Conservation (phyloP, 1,140 invertebrate genomes). For the Atta cephalotes region DNA sequence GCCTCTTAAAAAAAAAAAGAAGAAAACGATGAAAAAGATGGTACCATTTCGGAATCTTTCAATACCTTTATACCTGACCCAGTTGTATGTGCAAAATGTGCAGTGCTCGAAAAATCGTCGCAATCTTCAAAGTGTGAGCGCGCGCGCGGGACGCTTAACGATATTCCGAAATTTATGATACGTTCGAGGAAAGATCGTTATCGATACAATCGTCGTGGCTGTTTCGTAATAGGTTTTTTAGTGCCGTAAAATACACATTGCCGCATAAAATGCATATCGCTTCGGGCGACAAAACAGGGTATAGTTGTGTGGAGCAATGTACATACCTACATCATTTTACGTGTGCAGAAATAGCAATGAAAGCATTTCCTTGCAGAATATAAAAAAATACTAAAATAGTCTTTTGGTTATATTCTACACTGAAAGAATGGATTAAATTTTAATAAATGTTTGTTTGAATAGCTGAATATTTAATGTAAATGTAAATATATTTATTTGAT, state of each 20-base stretch:
- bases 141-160: neutral
- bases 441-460: no score
- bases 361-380: constrained; percentile 18
- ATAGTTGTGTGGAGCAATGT: neutral
- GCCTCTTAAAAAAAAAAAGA: constrained; percentile 45
- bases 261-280: constrained; percentile 41
- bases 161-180: constrained; percentile 52
- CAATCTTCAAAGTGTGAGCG: neutral
- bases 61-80: constrained; percentile 40
- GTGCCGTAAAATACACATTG: constrained; percentile 30
- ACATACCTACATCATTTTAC: neutral
- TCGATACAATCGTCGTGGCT: neutral
- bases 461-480: no score
- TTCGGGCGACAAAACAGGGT: constrained; percentile 5
- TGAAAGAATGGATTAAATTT: no score
- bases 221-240: constrained; percentile 46
- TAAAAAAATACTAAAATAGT: neutral
- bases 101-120: constrained; percentile 15
- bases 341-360: constrained; percentile 9
- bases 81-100: constrained; percentile 30
- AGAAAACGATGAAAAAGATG: neutral
- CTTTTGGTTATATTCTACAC: neutral
- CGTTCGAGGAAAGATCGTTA: constrained; percentile 14
- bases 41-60: constrained; percentile 3
- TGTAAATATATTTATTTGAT: no score